Base-by-base conservation (phyloP, 2,888 invertebrate species). In the Dynastes maya region DNA sequence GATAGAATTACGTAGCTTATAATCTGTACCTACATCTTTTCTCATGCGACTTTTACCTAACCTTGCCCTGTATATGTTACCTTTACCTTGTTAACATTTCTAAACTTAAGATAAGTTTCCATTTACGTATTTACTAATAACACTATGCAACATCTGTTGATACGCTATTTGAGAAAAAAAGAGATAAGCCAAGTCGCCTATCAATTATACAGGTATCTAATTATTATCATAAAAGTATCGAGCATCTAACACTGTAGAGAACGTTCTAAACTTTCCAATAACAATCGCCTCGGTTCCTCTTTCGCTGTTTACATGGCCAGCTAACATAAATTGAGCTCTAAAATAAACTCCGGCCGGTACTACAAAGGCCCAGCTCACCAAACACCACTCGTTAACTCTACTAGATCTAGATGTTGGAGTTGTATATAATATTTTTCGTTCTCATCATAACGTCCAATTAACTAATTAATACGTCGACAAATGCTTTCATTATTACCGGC, bases 381-480 rank as follows among this genome's bases (percentile, higher is more conserved):
- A 45, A 67, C 13, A 70, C 22, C 13, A 70, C 70, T 70, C 70
- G 70, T 53, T 70, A 70, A 70, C 70, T 68, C 70, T 53, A 53
- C 53, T 55, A 27, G 55, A 58, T 37, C 11, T 58, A 37, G 16
- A 58, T n/a, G 55, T 32, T 55, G 37, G 16, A 71, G 32, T 71
- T 58, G 71, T 71, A 71, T 71, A 71, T 71, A 71, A 71, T 71
- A 71, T 71, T 71, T 71, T 71, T 58, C 71, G 55, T 71, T 71
- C 71, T 71, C 71, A 71, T 71, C 71, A 71, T 71, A 71, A 71
- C 71, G 71, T 71, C 71, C 71, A 71, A 71, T 71, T 71, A 71
- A 71, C 71, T 71, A 71, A 71, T 71, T 71, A 71, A 71, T 71
- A 71, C 71, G 71, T 71, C 55, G 71, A 71, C 71, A 71, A 71